Evolutionary conservation across 2,888 invertebrate genomes (phyloP).

Genomic region (Himalopsyche anomala): DNA sequence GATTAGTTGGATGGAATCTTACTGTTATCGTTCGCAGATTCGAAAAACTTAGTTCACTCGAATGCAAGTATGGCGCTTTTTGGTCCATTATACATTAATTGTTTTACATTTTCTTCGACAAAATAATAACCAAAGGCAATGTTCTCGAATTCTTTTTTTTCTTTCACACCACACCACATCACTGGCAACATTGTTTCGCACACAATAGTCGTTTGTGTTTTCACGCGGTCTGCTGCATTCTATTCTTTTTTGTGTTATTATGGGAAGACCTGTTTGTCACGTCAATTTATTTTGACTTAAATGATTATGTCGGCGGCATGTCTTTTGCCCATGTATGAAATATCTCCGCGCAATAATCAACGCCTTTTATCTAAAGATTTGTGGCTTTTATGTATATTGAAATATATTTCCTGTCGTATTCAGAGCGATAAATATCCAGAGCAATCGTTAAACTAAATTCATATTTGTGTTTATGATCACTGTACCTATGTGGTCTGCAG

Average conservation of each 20-base stretch:
- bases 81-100: neutral
- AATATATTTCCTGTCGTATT: too few relatives aligned
- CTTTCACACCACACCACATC: neutral
- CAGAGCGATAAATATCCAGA: too few relatives aligned
- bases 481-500: too few relatives aligned
- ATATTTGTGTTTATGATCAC: too few relatives aligned
- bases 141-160: neutral
- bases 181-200: conserved; percentile 16
- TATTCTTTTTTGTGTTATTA: neutral
- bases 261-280: conserved; percentile 26
- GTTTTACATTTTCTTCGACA: neutral
- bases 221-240: neutral
- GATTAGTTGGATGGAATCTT: too few relatives aligned
- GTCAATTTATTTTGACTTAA: conserved; percentile 16
- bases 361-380: neutral
- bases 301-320: conserved; percentile 8
- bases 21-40: too few relatives aligned
- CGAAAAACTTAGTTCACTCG: too few relatives aligned
- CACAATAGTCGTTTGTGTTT: conserved; percentile 17
- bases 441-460: too few relatives aligned
- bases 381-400: too few relatives aligned
- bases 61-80: neutral
- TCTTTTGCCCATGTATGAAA: conserved; percentile 11
- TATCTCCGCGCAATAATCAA: conserved; percentile 1
- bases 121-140: neutral